These are phyloP conservation scores for Sicus ferrugineus DNA, from an alignment of 2,888 invertebrate genomes.

Conservation along the genomic window DNA sequence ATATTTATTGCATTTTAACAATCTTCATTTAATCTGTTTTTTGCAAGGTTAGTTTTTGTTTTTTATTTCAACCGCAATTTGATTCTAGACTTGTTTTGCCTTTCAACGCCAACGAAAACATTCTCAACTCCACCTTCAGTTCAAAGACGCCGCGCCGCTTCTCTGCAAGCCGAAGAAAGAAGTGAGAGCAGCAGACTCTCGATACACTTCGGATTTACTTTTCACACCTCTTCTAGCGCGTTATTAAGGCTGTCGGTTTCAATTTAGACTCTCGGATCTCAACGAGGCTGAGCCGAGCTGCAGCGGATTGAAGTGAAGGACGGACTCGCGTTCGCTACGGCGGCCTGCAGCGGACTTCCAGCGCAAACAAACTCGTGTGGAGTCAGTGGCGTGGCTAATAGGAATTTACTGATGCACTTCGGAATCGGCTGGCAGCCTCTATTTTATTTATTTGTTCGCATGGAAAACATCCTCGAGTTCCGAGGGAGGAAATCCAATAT, in stretches of 20 bases:
- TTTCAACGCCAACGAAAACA: no score
- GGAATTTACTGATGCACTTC: constrained; percentile 7
- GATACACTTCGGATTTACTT: constrained; percentile 1
- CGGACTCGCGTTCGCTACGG: background rate
- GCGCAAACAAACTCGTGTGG: background rate
- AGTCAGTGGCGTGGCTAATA: constrained; percentile 9
- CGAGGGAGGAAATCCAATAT: no score
- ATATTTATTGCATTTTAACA: no score
- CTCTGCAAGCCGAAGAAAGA: background rate
- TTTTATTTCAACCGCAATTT: no score
- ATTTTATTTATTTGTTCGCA: no score
- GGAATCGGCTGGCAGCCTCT: no score
- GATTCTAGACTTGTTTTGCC: no score
- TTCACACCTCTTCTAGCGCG: constrained; percentile 16
- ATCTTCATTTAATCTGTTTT: no score
- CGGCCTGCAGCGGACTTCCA: background rate
- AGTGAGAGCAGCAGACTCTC: background rate
- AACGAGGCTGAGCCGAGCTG: background rate
- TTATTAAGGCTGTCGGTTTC: constrained; percentile 20
- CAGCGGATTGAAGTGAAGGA: background rate
- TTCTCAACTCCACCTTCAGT: no score
- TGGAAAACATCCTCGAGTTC: no score
- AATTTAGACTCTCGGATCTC: constrained; percentile 8
- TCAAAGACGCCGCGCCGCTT: no score
- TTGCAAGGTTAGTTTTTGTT: no score